phyloP scores from a whole-genome alignment of 2,113 vertebrate genomes.

The Chloroceryle aenea region DNA sequence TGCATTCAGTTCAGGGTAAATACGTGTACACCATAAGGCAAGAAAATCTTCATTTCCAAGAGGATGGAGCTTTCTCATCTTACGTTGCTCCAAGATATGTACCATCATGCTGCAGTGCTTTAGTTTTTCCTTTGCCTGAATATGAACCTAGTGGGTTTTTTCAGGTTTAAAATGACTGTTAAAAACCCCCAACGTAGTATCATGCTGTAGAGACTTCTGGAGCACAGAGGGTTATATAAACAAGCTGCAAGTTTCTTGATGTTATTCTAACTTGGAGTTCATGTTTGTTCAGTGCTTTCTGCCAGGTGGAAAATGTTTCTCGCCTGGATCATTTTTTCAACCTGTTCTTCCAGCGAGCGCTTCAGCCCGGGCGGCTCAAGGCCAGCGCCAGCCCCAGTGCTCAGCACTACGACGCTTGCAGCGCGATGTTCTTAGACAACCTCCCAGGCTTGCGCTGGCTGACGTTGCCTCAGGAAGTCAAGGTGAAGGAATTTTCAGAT shows the following conservation, averaged over 20 bases:
- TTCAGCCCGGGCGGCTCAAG: conserved; percentile 78
- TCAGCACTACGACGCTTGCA: conserved; percentile 67
- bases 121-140: background rate
- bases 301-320: conserved; percentile 81
- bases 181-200: background rate
- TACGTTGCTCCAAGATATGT: background rate
- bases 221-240: background rate
- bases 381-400: conserved; percentile 16
- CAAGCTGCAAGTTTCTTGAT: background rate
- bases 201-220: background rate
- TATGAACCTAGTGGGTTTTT: background rate
- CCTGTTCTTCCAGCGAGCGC: conserved; percentile 92
- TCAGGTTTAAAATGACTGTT: background rate
- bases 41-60: background rate
- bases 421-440: conserved; percentile 80
- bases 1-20: background rate
- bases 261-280: conserved; percentile 61
- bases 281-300: conserved; percentile 87
- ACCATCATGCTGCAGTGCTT: background rate
- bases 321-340: conserved; percentile 94
- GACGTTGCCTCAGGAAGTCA: conserved; percentile 85
- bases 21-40: background rate
- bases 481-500: conserved; percentile 73
- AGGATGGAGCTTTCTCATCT: background rate
- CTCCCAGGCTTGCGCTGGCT: conserved; percentile 92